Percentiles rank a stretch among this genome's conserved stretches.
These are phyloP conservation scores for Urocolius indicus DNA, from an alignment of 2,113 vertebrate genomes.

Conservation along the genomic window DNA sequence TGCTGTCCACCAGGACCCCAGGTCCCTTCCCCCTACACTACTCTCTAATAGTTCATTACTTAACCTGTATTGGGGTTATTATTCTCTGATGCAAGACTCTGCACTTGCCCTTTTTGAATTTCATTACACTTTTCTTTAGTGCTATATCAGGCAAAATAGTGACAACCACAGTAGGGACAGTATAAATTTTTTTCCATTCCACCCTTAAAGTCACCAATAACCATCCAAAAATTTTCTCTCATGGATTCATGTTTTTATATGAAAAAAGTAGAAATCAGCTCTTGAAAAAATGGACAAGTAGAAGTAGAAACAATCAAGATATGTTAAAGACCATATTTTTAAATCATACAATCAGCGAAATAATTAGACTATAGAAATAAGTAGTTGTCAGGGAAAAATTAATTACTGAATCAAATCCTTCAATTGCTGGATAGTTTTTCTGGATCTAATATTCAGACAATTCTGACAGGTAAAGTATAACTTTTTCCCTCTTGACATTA, in stretches of 20 bases:
- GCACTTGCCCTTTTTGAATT: too few relatives aligned
- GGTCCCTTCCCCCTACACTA: too few relatives aligned
- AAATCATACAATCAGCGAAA: not conserved
- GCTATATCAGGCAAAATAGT: not conserved
- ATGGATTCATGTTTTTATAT: not conserved
- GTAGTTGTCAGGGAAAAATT: not conserved
- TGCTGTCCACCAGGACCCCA: too few relatives aligned
- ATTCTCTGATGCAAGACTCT: too few relatives aligned
- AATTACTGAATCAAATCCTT: not conserved
- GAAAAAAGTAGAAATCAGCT: not conserved
- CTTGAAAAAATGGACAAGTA: not conserved
- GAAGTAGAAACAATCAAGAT: not conserved
- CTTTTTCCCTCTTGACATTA: not conserved
- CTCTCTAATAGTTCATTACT: too few relatives aligned
- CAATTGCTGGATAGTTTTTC: not conserved
- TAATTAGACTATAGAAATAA: not conserved
- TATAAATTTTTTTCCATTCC: not conserved
- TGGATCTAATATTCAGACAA: not conserved
- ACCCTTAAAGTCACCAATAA: not conserved
- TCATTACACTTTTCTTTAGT: not conserved
- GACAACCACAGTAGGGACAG: not conserved
- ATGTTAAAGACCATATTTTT: not conserved
- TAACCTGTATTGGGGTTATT: too few relatives aligned
- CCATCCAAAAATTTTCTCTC: not conserved
- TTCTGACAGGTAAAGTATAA: not conserved